Conservation (phyloP, 2,797 vertebrate genomes). For the Sebastes cheni region DNA sequence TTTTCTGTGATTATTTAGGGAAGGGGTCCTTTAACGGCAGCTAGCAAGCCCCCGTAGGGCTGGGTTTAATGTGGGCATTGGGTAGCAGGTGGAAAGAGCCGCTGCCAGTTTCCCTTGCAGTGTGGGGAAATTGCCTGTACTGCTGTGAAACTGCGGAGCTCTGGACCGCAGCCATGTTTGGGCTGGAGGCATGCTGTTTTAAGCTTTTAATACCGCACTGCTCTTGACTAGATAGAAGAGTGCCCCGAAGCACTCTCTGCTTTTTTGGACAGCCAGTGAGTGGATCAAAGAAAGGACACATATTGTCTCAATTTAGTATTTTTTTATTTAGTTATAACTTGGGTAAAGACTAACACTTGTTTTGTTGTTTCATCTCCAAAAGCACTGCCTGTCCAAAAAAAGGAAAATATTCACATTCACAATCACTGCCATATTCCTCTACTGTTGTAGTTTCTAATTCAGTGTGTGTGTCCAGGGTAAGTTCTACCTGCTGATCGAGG, state of each 20-base stretch:
- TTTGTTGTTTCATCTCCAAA: background rate
- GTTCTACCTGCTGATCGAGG: conserved; percentile 96
- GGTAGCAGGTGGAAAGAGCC: conserved; percentile 81
- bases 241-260: conserved; percentile 51
- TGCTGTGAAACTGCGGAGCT: conserved; percentile 71
- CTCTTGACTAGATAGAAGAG: conserved; percentile 77
- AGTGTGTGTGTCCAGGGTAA: conserved; percentile 86
- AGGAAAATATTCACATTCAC: background rate
- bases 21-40: conserved; percentile 34
- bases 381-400: background rate
- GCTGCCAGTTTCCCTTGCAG: conserved; percentile 80
- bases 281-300: conserved; percentile 42
- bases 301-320: conserved; percentile 7
- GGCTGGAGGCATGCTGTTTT: conserved; percentile 73
- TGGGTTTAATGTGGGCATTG: conserved; percentile 58
- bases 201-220: conserved; percentile 77
- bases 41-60: conserved; percentile 55
- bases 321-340: background rate
- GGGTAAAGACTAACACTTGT: background rate
- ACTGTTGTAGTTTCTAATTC: background rate
- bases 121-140: conserved; percentile 74
- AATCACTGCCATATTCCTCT: background rate
- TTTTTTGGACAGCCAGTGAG: conserved; percentile 35
- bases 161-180: conserved; percentile 78
- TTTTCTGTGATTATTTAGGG: conserved; percentile 48